These are phyloP conservation scores for Trachelus stipa DNA, from an alignment of 2,888 invertebrate species.

Conservation along the genomic window DNA sequence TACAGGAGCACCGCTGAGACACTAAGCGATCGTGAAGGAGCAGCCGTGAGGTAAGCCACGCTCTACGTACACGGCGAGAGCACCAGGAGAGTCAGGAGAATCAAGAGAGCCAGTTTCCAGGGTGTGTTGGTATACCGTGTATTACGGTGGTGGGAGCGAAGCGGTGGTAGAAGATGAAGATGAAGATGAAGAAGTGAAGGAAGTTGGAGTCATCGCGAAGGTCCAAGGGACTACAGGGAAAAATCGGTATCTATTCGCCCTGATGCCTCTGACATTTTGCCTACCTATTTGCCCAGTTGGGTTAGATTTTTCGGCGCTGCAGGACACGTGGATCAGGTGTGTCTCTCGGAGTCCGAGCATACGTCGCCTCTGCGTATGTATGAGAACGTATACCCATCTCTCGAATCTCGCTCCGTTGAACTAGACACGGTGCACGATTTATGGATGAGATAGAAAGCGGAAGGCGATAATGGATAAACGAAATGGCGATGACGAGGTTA, in stretches of 20 bases:
- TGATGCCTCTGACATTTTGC: neutral
- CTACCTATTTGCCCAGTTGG: neutral
- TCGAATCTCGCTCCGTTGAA: neutral
- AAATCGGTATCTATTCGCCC: neutral
- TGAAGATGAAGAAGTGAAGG: neutral
- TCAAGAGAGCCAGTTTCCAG: conserved; percentile 1
- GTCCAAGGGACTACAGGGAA: neutral
- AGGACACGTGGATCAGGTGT: neutral
- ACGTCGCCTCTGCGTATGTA: neutral
- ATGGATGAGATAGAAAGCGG: neutral
- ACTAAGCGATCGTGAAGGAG: conserved; percentile 39
- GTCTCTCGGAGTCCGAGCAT: neutral
- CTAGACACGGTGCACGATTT: neutral
- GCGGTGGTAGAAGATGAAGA: neutral
- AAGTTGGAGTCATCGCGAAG: neutral
- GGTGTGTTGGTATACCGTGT: neutral
- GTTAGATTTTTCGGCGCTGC: neutral
- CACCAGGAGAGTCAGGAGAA: conserved; percentile 16
- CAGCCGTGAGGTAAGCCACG: conserved; percentile 44
- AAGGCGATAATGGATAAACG: neutral
- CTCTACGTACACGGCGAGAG: conserved; percentile 40
- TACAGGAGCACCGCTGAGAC: conserved; percentile 50
- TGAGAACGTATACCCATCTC: too few relatives aligned
- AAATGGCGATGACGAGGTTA: neutral
- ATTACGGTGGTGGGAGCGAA: neutral